These are phyloP conservation scores for Tupaia tana DNA, from an alignment of 2,113 vertebrate genomes.

Conservation along the genomic window DNA sequence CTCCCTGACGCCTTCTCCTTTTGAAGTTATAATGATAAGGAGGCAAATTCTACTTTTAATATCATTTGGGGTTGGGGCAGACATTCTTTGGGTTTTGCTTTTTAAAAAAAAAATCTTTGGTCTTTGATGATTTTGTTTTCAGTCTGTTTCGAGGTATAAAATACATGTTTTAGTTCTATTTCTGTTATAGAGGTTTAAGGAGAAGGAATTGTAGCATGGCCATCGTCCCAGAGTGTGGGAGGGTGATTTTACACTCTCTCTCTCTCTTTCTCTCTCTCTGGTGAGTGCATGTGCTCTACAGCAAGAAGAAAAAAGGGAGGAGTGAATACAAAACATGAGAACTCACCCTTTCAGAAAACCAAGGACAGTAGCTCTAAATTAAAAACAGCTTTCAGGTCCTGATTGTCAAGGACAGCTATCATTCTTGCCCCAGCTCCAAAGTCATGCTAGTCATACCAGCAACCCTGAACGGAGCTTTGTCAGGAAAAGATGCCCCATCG, in stretches of 20 bases:
- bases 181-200: not conserved
- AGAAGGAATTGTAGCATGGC: too few relatives aligned
- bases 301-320: not conserved
- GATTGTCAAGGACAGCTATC: accelerated
- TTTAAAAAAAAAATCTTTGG: too few relatives aligned
- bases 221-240: too few relatives aligned
- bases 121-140: not conserved
- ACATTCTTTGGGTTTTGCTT: not conserved
- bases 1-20: not conserved
- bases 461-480: not conserved
- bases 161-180: not conserved
- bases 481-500: not conserved
- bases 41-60: not conserved
- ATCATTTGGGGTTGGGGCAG: not conserved
- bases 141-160: not conserved
- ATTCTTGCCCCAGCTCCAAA: not conserved
- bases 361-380: not conserved
- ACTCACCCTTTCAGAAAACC: not conserved
- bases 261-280: too few relatives aligned
- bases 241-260: too few relatives aligned
- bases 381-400: not conserved
- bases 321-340: not conserved
- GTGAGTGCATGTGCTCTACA: not conserved
- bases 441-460: not conserved
- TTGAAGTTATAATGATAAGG: not conserved